phyloP scores from a whole-genome alignment of 2,797 vertebrate species.

The Sebastes alutus region DNA sequence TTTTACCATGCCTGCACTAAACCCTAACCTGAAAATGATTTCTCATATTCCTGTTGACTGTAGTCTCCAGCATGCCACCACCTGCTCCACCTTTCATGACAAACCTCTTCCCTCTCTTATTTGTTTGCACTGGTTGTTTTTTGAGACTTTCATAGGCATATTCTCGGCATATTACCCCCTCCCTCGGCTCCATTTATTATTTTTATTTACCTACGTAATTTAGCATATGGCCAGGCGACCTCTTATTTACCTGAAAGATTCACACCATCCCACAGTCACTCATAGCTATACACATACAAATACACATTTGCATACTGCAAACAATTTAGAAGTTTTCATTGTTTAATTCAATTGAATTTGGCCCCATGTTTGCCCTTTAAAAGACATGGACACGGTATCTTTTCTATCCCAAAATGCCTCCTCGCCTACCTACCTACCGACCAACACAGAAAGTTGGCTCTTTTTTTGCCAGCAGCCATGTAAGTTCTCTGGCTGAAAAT shows the following conservation, averaged over 20 bases:
- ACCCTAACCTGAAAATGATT: no score
- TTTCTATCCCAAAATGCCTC: not conserved
- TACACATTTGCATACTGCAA: not conserved
- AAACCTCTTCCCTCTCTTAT: no score
- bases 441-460: not conserved
- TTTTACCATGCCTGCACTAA: no score
- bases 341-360: not conserved
- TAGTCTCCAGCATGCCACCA: no score
- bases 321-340: not conserved
- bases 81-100: no score
- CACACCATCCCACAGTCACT: not conserved
- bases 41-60: no score
- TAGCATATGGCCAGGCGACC: not conserved
- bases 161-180: no score
- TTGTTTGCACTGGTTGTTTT: not conserved
- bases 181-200: no score
- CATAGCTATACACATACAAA: not conserved
- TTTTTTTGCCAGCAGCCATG: slow-evolving; percentile 30
- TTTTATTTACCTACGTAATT: not conserved
- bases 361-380: not conserved
- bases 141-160: not conserved
- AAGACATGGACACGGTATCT: not conserved
- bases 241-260: not conserved
- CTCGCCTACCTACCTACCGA: not conserved
- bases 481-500: slow-evolving; percentile 50